phyloP scores from a whole-genome alignment of 2,888 invertebrate genomes.

The Rotaria sp. region DNA sequence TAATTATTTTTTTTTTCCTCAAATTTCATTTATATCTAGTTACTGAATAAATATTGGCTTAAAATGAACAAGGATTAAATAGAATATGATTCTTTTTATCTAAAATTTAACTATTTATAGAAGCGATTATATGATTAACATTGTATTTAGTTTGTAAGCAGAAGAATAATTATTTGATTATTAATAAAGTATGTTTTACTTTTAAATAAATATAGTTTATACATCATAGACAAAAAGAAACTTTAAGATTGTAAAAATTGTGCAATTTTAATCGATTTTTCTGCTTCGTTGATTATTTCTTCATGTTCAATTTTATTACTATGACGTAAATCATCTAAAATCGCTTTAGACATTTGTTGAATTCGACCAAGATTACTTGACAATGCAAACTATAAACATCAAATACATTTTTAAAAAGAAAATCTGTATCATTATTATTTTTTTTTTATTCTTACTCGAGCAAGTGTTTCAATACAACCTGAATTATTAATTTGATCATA shows the following conservation, averaged over 20 bases:
- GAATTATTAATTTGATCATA: background rate
- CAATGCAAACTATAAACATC: background rate
- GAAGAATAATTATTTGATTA: background rate
- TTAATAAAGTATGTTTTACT: background rate
- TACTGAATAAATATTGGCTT: too few relatives aligned
- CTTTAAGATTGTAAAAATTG: background rate
- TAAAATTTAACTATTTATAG: too few relatives aligned
- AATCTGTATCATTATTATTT: too few relatives aligned
- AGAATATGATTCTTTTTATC: too few relatives aligned
- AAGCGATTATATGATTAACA: too few relatives aligned
- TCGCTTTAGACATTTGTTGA: background rate
- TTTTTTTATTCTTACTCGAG: background rate
- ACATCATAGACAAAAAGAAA: background rate
- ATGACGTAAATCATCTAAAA: background rate
- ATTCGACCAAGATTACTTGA: background rate
- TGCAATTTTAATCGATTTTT: background rate
- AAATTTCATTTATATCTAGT: too few relatives aligned
- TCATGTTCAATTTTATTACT: background rate
- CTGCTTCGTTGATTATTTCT: background rate
- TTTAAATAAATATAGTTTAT: background rate
- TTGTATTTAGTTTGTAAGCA: too few relatives aligned
- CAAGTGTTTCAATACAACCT: slow-evolving; percentile 5
- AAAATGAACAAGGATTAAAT: too few relatives aligned
- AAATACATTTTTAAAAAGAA: background rate
- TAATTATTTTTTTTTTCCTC: too few relatives aligned